Conservation (phyloP, 2,888 invertebrate genomes). For the Cotesia congregata region DNA sequence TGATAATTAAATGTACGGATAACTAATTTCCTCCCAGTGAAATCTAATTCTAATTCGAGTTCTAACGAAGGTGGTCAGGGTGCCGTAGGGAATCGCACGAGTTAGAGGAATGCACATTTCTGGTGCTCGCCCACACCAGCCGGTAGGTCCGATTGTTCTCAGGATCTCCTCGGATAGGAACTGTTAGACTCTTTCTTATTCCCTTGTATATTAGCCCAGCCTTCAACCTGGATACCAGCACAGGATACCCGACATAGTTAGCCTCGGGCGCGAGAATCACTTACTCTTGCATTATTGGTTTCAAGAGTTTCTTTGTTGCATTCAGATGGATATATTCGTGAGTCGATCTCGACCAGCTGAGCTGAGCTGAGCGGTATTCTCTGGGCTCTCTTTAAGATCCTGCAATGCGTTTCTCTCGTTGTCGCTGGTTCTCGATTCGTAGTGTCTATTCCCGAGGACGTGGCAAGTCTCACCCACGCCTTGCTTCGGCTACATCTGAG, state of each 20-base stretch:
- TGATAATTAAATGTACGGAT: not conserved
- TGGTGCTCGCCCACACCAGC: slow-evolving; percentile 35
- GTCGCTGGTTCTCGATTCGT: slow-evolving; percentile 49
- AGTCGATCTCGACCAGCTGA: slow-evolving; percentile 15
- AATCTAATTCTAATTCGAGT: not conserved
- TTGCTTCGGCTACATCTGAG: slow-evolving; percentile 49
- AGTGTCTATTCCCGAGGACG: slow-evolving; percentile 45
- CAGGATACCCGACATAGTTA: slow-evolving; percentile 65
- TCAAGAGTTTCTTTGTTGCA: slow-evolving; percentile 47
- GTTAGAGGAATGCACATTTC: slow-evolving; percentile 32
- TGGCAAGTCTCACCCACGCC: slow-evolving; percentile 67
- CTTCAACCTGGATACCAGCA: slow-evolving; percentile 61
- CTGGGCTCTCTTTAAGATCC: slow-evolving; percentile 30
- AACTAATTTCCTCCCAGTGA: no score
- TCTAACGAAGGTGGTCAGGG: not conserved
- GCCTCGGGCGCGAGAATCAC: slow-evolving; percentile 59
- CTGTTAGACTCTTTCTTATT: slow-evolving; percentile 55
- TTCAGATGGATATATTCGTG: slow-evolving; percentile 36
- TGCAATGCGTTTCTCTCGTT: slow-evolving; percentile 44
- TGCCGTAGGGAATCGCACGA: slow-evolving; percentile 23
- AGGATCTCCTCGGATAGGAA: slow-evolving; percentile 57
- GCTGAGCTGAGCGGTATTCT: slow-evolving; percentile 15
- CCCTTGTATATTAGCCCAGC: slow-evolving; percentile 57
- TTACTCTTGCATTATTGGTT: slow-evolving; percentile 39
- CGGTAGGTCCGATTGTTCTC: slow-evolving; percentile 68